phyloP scores from a whole-genome alignment of 2,888 invertebrate species.

The Choristoneura rosaceana region DNA sequence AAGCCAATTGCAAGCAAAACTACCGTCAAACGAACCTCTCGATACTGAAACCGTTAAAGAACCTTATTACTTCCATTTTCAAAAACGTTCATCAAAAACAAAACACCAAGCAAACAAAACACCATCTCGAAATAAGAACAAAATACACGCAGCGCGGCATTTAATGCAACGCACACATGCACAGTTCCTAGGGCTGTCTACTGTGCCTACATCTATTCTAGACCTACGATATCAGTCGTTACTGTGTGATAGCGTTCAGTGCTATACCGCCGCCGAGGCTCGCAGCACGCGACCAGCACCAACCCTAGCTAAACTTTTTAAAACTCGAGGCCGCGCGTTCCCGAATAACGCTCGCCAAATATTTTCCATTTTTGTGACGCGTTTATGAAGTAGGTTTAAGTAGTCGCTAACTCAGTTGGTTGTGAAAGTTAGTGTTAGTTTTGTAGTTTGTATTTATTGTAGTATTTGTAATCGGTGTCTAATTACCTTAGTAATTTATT shows the following conservation, averaged over 20 bases:
- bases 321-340: conserved; percentile 21
- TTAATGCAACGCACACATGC: conserved; percentile 46
- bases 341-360: conserved; percentile 6
- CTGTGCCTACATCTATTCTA: conserved; percentile 71
- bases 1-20: too few species aligned
- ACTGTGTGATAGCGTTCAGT: conserved; percentile 76
- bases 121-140: background rate
- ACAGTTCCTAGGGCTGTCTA: conserved; percentile 50
- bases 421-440: conserved; percentile 57
- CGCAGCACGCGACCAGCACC: conserved; percentile 66
- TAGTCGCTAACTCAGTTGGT: conserved; percentile 65
- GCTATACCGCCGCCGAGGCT: conserved; percentile 65
- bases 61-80: background rate
- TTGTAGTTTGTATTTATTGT: conserved; percentile 41
- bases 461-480: conserved; percentile 44
- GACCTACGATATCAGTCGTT: conserved; percentile 71
- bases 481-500: conserved; percentile 19
- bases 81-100: background rate
- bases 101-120: background rate
- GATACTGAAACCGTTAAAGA: too few species aligned
- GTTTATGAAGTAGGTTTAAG: conserved; percentile 43
- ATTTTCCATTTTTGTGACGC: conserved; percentile 12
- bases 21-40: too few species aligned
- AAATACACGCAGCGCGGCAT: conserved; percentile 13
- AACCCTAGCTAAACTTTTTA: conserved; percentile 45